Percentiles rank a stretch among this genome's conserved stretches.
Conservation (phyloP, 2,797 vertebrate genomes). For the Miichthys miiuy region DNA sequence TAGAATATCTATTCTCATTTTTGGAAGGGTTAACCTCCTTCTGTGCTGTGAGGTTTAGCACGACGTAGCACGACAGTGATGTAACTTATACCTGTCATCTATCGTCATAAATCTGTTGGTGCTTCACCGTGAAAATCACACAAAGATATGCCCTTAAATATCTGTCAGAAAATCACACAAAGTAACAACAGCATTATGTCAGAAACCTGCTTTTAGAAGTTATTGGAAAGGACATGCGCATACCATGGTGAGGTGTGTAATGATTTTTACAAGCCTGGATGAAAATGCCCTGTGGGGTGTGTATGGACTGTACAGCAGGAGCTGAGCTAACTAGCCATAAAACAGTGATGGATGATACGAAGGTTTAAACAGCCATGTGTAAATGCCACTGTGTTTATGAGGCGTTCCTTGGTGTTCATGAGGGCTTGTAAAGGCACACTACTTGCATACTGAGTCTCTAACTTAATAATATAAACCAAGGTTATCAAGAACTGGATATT, state of each 20-base stretch:
- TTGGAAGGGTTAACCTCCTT: constrained; percentile 12
- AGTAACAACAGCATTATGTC: neutral
- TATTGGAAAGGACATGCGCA: constrained; percentile 29
- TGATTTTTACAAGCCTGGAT: constrained; percentile 65
- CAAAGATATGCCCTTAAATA: neutral
- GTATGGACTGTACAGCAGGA: constrained; percentile 66
- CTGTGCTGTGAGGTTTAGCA: neutral
- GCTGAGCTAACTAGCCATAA: constrained; percentile 77
- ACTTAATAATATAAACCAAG: constrained; percentile 3
- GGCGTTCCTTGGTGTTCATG: constrained; percentile 37
- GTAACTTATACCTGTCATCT: neutral
- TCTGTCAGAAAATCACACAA: constrained; percentile 16
- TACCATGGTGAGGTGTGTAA: constrained; percentile 50
- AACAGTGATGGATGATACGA: constrained; percentile 75
- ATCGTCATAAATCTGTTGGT: neutral
- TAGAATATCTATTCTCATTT: neutral
- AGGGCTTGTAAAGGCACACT: constrained; percentile 32
- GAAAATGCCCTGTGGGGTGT: constrained; percentile 55
- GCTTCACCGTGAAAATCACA: neutral
- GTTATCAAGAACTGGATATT: neutral
- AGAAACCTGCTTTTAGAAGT: constrained; percentile 14
- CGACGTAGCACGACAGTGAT: constrained; percentile 3
- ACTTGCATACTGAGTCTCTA: constrained; percentile 27
- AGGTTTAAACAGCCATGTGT: constrained; percentile 61
- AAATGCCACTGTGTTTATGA: constrained; percentile 73